A percentile compares a stretch with the other conserved stretches of the same genome.
Conservation (phyloP, 2,113 vertebrate species). For the Rhegmatorhina hoffmannsi region DNA sequence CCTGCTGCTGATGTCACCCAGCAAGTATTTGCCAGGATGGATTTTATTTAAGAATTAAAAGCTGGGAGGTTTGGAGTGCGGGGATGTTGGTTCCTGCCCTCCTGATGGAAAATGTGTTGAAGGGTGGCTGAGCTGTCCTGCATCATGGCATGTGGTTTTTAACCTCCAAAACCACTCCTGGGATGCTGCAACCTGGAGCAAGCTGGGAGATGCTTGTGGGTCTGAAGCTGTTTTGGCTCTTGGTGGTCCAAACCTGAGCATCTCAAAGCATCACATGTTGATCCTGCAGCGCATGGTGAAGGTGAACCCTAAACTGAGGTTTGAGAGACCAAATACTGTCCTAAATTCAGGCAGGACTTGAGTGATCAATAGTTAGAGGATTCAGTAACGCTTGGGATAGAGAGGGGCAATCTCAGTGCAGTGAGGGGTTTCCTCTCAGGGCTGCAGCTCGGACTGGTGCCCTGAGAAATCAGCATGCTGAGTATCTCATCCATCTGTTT, state of each 20-base stretch:
- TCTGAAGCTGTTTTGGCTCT: not conserved
- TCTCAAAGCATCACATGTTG: not conserved
- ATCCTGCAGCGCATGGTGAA: not conserved
- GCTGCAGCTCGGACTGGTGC: fast-evolving
- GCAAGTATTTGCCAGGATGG: not conserved
- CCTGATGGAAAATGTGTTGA: not conserved
- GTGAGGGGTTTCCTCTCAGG: not conserved
- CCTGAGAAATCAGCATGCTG: fast-evolving
- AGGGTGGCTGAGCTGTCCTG: not conserved
- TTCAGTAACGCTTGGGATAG: not conserved
- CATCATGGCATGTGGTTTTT: not conserved
- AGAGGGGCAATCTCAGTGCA: too few relatives aligned
- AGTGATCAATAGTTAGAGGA: not conserved
- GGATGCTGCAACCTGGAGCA: not conserved
- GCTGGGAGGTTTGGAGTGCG: not conserved
- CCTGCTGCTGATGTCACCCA: not conserved
- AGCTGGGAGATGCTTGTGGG: not conserved
- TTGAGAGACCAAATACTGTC: not conserved
- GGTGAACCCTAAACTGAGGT: not conserved
- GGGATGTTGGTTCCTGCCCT: not conserved
- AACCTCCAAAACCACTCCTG: not conserved
- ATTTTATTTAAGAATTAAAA: constrained; percentile 2
- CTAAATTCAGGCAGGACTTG: not conserved
- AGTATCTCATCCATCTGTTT: fast-evolving
- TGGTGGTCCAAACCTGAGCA: not conserved